Base-by-base conservation (phyloP, 2,113 vertebrate species). In the Pachypanchax playfairii region DNA sequence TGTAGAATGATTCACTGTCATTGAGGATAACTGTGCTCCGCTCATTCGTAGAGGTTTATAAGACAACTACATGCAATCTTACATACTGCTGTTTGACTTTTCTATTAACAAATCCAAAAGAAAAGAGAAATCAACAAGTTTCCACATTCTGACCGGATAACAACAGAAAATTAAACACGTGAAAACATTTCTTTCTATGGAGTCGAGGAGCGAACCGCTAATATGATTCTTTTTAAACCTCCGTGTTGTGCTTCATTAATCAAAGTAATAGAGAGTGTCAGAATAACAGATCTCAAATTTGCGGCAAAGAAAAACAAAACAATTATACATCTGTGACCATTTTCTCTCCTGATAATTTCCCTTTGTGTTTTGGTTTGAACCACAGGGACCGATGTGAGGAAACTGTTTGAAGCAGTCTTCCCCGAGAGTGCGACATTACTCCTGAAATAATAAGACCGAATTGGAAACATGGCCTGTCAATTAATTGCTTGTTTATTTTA, bases 401-500 rank as follows among this genome's bases (percentile, higher is more conserved):
- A 84, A 87, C 20, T 11, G 73, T 54, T 72, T 80, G 58, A 67
- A 83, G 70, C 38, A 49, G 49, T 52, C 69, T 82, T 73, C 79
- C n/a, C 83, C 36, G 18, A 54, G 75, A 72, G 69, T 38, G 47
- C 52, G 35, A 74, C 69, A 70, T 48, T 67, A 58, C 58, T 52
- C 77, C 55, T 18, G 48, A 64, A 79, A 80, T 78, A 84, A 88
- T 71, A 73, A 50, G 57, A 75, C 55, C 49, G 35, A 82, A 87
- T 73, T 82, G 53, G 22, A 87, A 77, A 87, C 75, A 79, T 65
- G 65, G 66, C 57, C 77, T 77, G 54, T 70, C 81, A 87, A 87
- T 89, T 87, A 90, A 86, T 85, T 83, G 44, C 82, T 84, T 82
- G 85, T 89, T 90, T 87, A 82, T 68, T 89, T 84, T 75, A 82